These are phyloP conservation scores for Crotalus tigris DNA, from an alignment of 2,113 vertebrate genomes.

Conservation along the genomic window DNA sequence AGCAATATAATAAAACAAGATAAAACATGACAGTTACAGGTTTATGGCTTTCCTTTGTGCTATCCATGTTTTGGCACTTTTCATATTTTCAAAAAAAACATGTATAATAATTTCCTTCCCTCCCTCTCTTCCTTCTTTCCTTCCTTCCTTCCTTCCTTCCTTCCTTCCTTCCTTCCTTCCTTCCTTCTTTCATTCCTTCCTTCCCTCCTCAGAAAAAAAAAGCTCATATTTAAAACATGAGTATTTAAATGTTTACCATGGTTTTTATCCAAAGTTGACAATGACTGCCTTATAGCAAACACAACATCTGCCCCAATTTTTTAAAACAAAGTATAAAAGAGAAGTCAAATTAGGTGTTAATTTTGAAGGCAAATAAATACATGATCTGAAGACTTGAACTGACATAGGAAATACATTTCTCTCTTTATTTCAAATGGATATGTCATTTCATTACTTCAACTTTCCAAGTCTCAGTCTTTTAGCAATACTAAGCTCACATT, in stretches of 20 bases:
- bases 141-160: background rate
- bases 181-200: background rate
- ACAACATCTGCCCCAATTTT: background rate
- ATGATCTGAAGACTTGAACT: background rate
- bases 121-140: too few relatives aligned
- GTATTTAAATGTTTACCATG: slow-evolving; percentile 29
- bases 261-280: background rate
- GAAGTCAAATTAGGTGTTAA: background rate
- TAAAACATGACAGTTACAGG: background rate
- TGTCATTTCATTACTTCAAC: background rate
- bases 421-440: background rate
- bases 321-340: background rate
- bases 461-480: background rate
- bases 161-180: background rate
- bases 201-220: slow-evolving; percentile 9
- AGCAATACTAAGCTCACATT: too few relatives aligned
- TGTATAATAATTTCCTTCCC: slow-evolving; percentile 11
- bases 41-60: background rate
- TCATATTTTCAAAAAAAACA: slow-evolving; percentile 5
- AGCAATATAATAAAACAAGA: background rate
- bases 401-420: background rate
- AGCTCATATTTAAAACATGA: slow-evolving; percentile 23
- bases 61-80: background rate
- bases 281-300: background rate
- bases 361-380: background rate